Conservation (phyloP, 2,113 vertebrate species). For the Acanthochromis polyacanthus region DNA sequence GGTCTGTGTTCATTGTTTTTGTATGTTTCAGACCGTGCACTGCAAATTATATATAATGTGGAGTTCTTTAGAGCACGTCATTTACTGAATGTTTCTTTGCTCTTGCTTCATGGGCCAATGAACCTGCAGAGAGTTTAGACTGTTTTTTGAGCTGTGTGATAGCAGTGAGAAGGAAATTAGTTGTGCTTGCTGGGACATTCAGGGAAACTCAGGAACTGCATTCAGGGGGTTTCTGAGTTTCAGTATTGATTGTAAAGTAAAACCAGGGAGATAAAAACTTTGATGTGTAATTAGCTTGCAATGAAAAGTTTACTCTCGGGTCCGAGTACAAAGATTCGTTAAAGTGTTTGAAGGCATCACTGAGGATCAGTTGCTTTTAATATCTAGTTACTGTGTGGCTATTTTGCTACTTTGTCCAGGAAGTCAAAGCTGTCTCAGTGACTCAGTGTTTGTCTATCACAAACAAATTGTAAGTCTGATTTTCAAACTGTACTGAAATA, state of each 20-base stretch:
- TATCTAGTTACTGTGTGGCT: not conserved
- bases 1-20: not conserved
- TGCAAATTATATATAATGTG: not conserved
- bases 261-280: not conserved
- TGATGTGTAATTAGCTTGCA: not conserved
- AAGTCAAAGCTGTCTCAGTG: not conserved
- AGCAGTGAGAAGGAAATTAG: not conserved
- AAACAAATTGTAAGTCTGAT: no score
- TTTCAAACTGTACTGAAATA: not conserved
- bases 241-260: not conserved
- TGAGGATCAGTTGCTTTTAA: not conserved
- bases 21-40: not conserved
- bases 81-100: conserved; percentile 3
- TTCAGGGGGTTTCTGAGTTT: not conserved
- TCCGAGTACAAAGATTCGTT: not conserved
- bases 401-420: no score
- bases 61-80: not conserved
- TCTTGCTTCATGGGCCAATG: not conserved
- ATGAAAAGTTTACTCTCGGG: not conserved
- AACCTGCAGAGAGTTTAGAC: conserved; percentile 2
- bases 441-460: not conserved
- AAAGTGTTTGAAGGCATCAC: not conserved
- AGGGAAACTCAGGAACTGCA: not conserved
- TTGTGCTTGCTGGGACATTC: not conserved
- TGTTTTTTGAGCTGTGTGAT: not conserved